These are phyloP conservation scores for Corythoichthys intestinalis DNA, from an alignment of 2,113 vertebrate species.

Conservation along the genomic window DNA sequence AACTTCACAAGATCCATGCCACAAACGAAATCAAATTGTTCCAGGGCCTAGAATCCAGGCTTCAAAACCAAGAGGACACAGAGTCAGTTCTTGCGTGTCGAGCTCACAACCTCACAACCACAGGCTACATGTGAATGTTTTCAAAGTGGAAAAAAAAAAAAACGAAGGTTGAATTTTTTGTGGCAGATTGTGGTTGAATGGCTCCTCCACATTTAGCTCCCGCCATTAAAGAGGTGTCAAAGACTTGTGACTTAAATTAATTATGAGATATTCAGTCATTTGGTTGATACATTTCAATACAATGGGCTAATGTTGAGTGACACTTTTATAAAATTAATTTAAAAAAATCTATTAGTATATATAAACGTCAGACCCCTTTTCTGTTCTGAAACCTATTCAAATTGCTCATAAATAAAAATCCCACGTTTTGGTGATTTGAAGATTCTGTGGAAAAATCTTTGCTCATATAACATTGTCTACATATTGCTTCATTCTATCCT, in stretches of 20 bases:
- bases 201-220: neutral
- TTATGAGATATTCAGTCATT: neutral
- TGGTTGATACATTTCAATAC: neutral
- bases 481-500: slow-evolving; percentile 36
- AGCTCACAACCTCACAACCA: slow-evolving; percentile 41
- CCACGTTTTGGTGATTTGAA: neutral
- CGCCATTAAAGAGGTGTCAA: slow-evolving; percentile 26
- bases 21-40: slow-evolving; percentile 51
- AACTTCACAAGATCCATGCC: slow-evolving; percentile 50
- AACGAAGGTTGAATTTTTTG: slow-evolving; percentile 33
- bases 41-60: neutral
- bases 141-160: slow-evolving; percentile 44
- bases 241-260: slow-evolving; percentile 5
- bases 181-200: slow-evolving; percentile 33
- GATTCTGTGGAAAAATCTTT: neutral
- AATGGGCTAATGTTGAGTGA: neutral
- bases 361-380: neutral
- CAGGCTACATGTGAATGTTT: slow-evolving; percentile 36
- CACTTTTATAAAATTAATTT: neutral
- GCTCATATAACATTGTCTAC: slow-evolving; percentile 5
- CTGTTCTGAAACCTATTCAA: neutral
- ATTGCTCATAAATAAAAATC: too few species aligned
- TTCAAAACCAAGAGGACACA: slow-evolving; percentile 35
- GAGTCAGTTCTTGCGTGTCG: slow-evolving; percentile 35
- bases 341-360: neutral